Base-by-base conservation (phyloP, 2,797 vertebrate species). In the Channa striata region DNA sequence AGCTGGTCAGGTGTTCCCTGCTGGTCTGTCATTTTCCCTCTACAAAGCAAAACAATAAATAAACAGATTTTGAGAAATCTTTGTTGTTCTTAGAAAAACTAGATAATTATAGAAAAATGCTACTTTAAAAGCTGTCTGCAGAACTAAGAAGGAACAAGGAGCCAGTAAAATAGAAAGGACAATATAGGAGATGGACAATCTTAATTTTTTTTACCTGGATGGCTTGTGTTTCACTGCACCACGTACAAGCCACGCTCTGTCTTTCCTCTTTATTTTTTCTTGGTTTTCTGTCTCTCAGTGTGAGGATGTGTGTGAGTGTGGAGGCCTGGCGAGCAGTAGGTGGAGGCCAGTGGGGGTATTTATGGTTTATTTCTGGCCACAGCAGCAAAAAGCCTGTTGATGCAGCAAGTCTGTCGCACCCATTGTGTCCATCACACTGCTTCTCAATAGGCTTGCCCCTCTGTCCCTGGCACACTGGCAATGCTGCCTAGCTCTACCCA, bases 381-480 rank as follows among this genome's bases (percentile, higher is more conserved):
- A 87, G 81, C 94, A 95, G 95, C 96, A 95, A 93, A 95, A 95
- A 93, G 63, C 82, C 86, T 92, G 96, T 96, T 95, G 96, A 96
- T 87, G 81, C 95, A 95, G 96, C 94, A 94, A 81, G 81, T 92
- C 91, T 94, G 93, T 95, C 94, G 59, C 59, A 83, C 75, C 73
- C 78, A 96, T 96, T 95, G 91, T 89, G 72, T 88, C 91, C 94
- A 52, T 90, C 77, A 93, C 89, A 90, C 89, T 91, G 90, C 91
- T 89, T 86, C 91, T 94, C 93, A 96, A 96, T 96, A 95, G 95
- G 4, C 72, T 86, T 89, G 84, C 90, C 84, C 66, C 84, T 77
- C 62, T 79, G 85, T 84, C 78, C 82, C 66, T 83, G 87, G 80
- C 81, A 87, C 90, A 88, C 77, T 87, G 91, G 85, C 90, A 93